These are phyloP conservation scores for Psilanteris sp. DNA, from an alignment of 1,140 invertebrate species.

Conservation along the genomic window DNA sequence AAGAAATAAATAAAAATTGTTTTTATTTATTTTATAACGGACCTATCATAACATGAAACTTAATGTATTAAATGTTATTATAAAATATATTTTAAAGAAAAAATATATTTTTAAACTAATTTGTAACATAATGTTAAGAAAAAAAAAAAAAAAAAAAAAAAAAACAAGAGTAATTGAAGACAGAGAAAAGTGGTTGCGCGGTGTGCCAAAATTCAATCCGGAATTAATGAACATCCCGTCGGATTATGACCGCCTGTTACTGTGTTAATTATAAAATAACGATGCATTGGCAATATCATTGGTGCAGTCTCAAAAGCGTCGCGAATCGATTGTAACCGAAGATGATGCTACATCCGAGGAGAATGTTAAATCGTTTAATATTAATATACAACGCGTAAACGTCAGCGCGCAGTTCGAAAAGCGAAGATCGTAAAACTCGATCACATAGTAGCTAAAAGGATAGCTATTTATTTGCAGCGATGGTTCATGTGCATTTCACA, in stretches of 20 bases:
- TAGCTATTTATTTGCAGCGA: constrained; percentile 39
- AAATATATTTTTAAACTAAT: too few species aligned
- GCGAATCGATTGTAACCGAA: constrained; percentile 12
- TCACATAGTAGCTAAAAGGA: constrained; percentile 38
- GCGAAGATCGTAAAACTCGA: constrained; percentile 39
- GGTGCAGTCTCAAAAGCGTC: constrained; percentile 3
- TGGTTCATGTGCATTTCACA: constrained; percentile 30
- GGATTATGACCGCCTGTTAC: neutral
- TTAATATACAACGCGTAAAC: constrained; percentile 36
- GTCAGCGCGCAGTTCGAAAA: constrained; percentile 30
- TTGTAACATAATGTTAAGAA: too few species aligned
- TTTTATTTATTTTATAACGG: too few species aligned
- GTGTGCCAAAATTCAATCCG: constrained; percentile 1
- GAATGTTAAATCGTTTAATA: constrained; percentile 35
- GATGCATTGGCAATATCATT: constrained; percentile 6
- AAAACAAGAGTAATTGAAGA: too few species aligned
- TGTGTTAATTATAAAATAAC: constrained; percentile 25
- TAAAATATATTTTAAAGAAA: too few species aligned
- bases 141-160: too few species aligned
- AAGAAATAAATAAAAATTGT: too few species aligned
- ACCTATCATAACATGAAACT: too few species aligned
- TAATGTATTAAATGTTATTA: too few species aligned
- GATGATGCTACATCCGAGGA: constrained; percentile 10
- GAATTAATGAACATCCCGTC: too few species aligned
- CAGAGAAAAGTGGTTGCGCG: neutral